Evolutionary conservation across 1,140 invertebrate species (phyloP), one percentile per base, ranked within the genome.

Genomic region (Whitmania pigra): DNA sequence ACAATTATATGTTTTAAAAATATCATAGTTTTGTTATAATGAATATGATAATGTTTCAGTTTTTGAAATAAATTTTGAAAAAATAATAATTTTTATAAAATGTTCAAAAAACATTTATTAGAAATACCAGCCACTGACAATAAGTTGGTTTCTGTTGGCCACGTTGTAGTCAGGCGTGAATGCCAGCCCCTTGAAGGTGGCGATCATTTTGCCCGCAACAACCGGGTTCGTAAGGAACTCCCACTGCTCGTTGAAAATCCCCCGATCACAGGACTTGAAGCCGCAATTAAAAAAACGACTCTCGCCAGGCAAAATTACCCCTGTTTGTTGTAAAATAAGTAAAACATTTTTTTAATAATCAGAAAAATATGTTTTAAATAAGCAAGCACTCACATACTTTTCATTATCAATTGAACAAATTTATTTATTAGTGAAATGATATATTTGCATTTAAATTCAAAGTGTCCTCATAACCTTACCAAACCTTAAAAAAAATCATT

Each of bases 161-260:
- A 77, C 74, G 71, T 74, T 79, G 40, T 78, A 78, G 67, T 83
- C 82, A 69, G 80, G 78, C 70, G 80, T 77, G 27, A 82, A 60
- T 17, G 80, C 80, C 17, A 82, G 77, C 0, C 82, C 81, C 53
- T 80, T 74, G 25, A 83, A 73, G 2, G 81, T 81, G 13, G 82
- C 77, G 27, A 81, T 69, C 25, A 83, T 72, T 11, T 77, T 74
- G 0, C 80, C 80, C 0, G 80, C 81, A 4, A 83, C 70, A 0
- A 77, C 76, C 5, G 82, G 82, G 20, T 78, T 75, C 9, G 81
- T 83, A 72, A 81, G 76, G 72, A 83, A 79, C 73, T 78, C 75
- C 82, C 81, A 83, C 72, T 80, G 79, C 69, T 83, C 82, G 1
- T 77, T 76, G 72, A 81, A 82, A 6, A 83, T 79, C 4, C 82